Conservation (phyloP, 2,113 vertebrate genomes). For the Gnathonemus longibarbis region DNA sequence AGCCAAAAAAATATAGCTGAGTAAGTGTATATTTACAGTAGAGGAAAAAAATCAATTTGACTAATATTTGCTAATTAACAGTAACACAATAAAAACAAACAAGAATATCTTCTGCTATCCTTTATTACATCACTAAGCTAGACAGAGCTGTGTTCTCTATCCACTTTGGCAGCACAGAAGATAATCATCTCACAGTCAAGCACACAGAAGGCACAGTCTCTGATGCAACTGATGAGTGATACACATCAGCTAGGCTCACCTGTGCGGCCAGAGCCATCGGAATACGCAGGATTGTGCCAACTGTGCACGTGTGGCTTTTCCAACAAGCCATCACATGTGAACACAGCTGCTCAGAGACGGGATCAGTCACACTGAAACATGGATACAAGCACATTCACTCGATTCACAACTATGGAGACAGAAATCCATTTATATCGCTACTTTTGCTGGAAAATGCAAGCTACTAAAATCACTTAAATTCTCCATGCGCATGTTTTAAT, state of each 20-base stretch:
- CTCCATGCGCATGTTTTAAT: background rate
- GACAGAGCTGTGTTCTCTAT: background rate
- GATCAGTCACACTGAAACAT: background rate
- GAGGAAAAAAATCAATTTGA: background rate
- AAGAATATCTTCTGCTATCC: background rate
- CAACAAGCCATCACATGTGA: background rate
- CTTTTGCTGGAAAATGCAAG: background rate
- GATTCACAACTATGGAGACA: background rate
- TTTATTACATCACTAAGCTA: background rate
- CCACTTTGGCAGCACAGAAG: background rate
- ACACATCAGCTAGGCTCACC: background rate
- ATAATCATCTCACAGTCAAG: background rate
- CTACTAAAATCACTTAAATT: background rate
- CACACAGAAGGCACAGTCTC: background rate
- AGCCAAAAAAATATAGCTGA: background rate
- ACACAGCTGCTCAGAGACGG: background rate
- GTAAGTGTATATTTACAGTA: background rate
- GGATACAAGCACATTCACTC: background rate
- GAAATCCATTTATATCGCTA: background rate
- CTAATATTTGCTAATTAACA: background rate
- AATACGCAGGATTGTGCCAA: background rate
- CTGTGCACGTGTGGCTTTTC: background rate
- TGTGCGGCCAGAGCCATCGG: background rate
- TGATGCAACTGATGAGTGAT: background rate
- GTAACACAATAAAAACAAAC: background rate